Evolutionary conservation across 2,797 vertebrate species (phyloP), one percentile per base, ranked within the genome.

Genomic region (Sebastolobus altivelis): DNA sequence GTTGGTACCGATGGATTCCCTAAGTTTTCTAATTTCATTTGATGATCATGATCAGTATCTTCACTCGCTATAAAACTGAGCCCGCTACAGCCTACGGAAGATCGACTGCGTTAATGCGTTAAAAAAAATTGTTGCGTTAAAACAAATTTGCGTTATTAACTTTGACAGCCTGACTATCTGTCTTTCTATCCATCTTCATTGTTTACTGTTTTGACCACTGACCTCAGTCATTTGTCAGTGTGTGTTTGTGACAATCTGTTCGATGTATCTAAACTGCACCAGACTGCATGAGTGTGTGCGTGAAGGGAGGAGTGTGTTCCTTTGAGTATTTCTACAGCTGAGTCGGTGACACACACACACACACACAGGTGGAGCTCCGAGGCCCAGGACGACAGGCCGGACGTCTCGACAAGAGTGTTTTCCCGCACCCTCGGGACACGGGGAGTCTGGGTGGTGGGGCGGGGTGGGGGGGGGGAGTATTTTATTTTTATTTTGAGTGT

Each of bases 401-500:
- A 86, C 79, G 77, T 90, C 84, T 89, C 83, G 55, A 86, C 86
- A 77, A 88, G 86, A 91, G 89, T 90, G 92, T 93, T 94, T 94
- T 91, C 88, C 91, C 27, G 77, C 83, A 88, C 80, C 90, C 83
- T 84, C 27, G 29, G 79, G 87, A 92, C 73, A 62, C 20, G 3
- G 80, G 43, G 40, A 81, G 89, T 89, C 89, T 92, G 81, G 83
- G 79, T 82, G 85, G 86, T 77, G 55, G 65, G 67, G 79, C 20
- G 89, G 82, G 75, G 14, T 11, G 20, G 27, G 82, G 75, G 79
- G 35, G 71, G 55, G 83, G 87, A 82, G 87, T 91, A 90, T 95
- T 96, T 96, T 96, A 95, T 96, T 95, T 96, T 96, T 96, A 96
- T 96, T 96, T 96, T 95, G 95, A 96, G 95, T 94, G 95, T 96